Percentiles rank a stretch among this genome's conserved stretches.
Conservation (phyloP, 1,140 invertebrate species). For the Triops longicaudatus region DNA sequence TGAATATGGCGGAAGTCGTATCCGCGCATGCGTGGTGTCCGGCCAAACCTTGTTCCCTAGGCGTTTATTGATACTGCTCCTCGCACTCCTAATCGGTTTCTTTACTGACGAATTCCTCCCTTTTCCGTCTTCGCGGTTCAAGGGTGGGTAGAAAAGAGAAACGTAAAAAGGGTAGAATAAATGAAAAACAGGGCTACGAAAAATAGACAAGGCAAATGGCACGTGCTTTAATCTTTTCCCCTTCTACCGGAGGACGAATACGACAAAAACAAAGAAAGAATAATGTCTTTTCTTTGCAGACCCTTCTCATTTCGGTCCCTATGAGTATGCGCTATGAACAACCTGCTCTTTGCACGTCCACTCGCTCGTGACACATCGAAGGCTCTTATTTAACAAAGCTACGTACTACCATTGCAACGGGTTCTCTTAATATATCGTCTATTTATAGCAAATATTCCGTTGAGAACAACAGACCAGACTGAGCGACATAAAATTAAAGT, state of each 20-base stretch:
- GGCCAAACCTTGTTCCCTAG: not conserved
- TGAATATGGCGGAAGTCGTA: not conserved
- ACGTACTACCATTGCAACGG: no score
- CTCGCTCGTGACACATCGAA: not conserved
- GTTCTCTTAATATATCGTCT: no score
- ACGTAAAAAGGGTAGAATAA: not conserved
- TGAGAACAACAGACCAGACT: not conserved
- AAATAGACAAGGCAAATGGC: not conserved
- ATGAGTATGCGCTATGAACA: not conserved
- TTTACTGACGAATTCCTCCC: not conserved
- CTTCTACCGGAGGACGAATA: not conserved
- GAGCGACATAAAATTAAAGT: not conserved
- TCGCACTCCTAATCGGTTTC: slow-evolving; percentile 6
- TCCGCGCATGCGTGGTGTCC: not conserved
- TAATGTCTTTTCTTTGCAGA: not conserved
- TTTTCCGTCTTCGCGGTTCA: not conserved
- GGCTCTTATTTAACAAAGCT: not conserved
- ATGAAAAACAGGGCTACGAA: not conserved
- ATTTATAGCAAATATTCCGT: no score
- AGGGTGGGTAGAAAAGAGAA: not conserved
- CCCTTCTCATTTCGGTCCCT: not conserved
- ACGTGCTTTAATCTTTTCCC: not conserved
- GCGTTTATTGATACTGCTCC: not conserved
- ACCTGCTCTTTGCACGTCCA: not conserved
- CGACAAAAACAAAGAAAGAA: not conserved